Percentiles rank a stretch among this genome's conserved stretches.
phyloP scores from a whole-genome alignment of 2,113 vertebrate genomes.

The Arenaria interpres region DNA sequence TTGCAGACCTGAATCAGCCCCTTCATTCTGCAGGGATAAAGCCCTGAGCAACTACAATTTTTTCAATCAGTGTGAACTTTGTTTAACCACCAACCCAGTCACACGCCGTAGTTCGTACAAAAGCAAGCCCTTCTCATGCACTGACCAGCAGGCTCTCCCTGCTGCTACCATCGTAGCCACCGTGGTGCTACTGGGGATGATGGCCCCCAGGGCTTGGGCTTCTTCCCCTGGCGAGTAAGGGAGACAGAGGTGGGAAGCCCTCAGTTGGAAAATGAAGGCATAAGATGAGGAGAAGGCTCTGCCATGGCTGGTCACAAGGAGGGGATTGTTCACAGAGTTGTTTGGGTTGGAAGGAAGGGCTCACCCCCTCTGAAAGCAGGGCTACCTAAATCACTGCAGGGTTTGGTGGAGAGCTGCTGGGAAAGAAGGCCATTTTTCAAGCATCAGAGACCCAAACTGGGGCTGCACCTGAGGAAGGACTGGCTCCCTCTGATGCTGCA shows the following conservation, averaged over 20 bases:
- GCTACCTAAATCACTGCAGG: neutral
- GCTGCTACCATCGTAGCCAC: neutral
- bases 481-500: neutral
- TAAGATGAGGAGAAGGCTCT: neutral
- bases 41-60: neutral
- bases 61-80: neutral
- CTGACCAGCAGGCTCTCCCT: neutral
- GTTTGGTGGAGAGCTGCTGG: neutral
- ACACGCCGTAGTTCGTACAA: neutral
- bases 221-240: neutral
- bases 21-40: neutral
- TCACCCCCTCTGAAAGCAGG: neutral
- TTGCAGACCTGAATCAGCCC: neutral
- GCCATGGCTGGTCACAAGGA: neutral
- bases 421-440: rapidly evolving
- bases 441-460: too few species aligned
- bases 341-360: neutral
- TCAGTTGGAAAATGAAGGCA: neutral
- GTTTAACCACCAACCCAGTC: neutral
- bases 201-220: neutral
- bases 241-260: neutral
- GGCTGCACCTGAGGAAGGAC: neutral
- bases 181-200: neutral
- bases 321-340: neutral
- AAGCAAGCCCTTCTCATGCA: neutral